Evolutionary conservation across 2,797 vertebrate species (phyloP).

Genomic region (Podarcis siculus): DNA sequence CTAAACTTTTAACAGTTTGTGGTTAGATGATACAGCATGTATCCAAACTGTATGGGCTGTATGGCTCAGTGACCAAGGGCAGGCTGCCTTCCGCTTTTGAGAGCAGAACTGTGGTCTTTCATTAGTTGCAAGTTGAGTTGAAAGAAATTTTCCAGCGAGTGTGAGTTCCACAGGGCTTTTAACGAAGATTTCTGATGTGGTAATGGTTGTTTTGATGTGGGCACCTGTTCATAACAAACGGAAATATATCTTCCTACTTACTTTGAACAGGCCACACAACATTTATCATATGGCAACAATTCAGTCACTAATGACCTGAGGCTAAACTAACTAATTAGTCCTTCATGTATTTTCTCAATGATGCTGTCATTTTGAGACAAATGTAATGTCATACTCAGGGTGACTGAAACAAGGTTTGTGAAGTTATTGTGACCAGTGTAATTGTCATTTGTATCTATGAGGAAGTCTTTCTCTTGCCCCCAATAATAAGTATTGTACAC

Average conservation of each 20-base stretch:
- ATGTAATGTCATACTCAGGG: constrained; percentile 23
- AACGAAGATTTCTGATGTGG: neutral
- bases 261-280: constrained; percentile 9
- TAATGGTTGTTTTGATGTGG: constrained; percentile 15
- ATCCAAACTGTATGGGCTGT: fast-evolving
- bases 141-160: constrained; percentile 43
- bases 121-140: constrained; percentile 46
- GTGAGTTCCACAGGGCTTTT: constrained; percentile 9
- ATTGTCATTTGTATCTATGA: neutral
- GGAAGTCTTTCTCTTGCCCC: neutral
- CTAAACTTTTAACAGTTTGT: neutral
- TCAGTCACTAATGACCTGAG: constrained; percentile 29
- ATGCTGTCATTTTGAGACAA: constrained; percentile 24
- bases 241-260: constrained; percentile 10
- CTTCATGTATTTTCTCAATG: constrained; percentile 2
- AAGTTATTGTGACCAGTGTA: neutral
- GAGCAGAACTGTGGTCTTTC: constrained; percentile 15
- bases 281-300: constrained; percentile 10
- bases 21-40: constrained; percentile 22
- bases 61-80: constrained; percentile 19
- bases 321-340: constrained; percentile 23
- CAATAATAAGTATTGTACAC: neutral
- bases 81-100: constrained; percentile 30
- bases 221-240: neutral
- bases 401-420: neutral